Evolutionary conservation across 1,140 invertebrate species (phyloP).

Genomic region (Aethina tumida): DNA sequence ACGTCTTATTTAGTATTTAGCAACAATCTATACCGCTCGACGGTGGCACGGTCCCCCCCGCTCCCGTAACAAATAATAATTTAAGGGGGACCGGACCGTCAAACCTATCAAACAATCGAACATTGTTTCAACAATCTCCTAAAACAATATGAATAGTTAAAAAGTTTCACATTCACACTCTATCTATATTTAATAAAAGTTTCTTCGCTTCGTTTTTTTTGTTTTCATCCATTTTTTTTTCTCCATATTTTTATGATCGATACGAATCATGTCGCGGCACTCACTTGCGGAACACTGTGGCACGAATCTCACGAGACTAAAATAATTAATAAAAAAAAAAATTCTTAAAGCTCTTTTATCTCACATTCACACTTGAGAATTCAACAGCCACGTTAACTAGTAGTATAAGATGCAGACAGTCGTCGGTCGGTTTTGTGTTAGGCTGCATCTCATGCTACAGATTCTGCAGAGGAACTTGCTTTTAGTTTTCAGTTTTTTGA

Average conservation of each 20-base stretch:
- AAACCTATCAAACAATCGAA: constrained; percentile 15
- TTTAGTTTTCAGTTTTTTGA: constrained; percentile 13
- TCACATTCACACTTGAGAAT: constrained; percentile 29
- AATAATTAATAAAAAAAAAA: constrained; percentile 12
- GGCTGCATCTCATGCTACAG: constrained; percentile 6
- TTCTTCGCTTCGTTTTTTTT: constrained; percentile 9
- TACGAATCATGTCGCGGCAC: constrained; percentile 8
- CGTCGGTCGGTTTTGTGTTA: constrained; percentile 4
- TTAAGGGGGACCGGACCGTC: constrained; percentile 13
- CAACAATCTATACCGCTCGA: constrained; percentile 17
- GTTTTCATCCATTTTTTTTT: constrained; percentile 5
- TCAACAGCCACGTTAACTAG: constrained; percentile 28
- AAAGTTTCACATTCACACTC: constrained; percentile 28
- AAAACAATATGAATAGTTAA: constrained; percentile 36
- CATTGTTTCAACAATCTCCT: constrained; percentile 37
- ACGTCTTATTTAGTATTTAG: constrained; percentile 25
- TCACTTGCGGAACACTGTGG: background rate
- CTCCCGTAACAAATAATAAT: constrained; percentile 25
- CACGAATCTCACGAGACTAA: constrained; percentile 6
- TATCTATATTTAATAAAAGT: constrained; percentile 9
- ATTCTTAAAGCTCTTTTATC: constrained; percentile 16
- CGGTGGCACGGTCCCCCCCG: constrained; percentile 11
- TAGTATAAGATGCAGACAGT: constrained; percentile 14
- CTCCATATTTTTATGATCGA: constrained; percentile 9
- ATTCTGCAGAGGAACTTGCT: constrained; percentile 23